These are phyloP conservation scores for Lordiphosa mommai DNA, from an alignment of 1,140 invertebrate species.

Conservation along the genomic window DNA sequence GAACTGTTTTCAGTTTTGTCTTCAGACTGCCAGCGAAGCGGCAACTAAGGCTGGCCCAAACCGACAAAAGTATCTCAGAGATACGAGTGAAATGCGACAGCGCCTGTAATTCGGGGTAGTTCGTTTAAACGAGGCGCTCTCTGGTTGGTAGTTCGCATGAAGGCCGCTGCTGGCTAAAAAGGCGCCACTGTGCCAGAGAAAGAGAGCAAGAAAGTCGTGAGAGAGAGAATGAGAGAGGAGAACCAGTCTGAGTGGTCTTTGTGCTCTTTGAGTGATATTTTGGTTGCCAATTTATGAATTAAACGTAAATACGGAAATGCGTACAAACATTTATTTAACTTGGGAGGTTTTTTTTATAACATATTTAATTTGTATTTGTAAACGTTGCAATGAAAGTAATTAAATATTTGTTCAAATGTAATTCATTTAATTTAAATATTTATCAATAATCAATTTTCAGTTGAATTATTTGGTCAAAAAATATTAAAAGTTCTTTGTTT, in stretches of 20 bases:
- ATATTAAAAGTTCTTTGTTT: too few relatives aligned
- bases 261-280: neutral
- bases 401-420: too few relatives aligned
- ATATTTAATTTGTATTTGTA: too few relatives aligned
- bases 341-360: neutral
- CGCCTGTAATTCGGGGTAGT: slow-evolving; percentile 12
- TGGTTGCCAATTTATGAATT: slow-evolving; percentile 21
- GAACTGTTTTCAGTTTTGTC: slow-evolving; percentile 52
- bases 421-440: too few relatives aligned
- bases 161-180: slow-evolving; percentile 19
- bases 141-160: slow-evolving; percentile 24
- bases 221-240: slow-evolving; percentile 12
- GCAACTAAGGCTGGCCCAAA: slow-evolving; percentile 15
- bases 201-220: slow-evolving; percentile 8
- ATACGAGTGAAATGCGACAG: slow-evolving; percentile 8
- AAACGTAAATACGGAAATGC: slow-evolving; percentile 34
- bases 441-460: too few relatives aligned
- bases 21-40: slow-evolving; percentile 9
- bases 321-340: slow-evolving; percentile 9
- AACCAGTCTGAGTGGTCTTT: slow-evolving; percentile 1
- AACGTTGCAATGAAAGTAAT: neutral
- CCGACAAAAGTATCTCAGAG: slow-evolving; percentile 21
- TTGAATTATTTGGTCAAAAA: too few relatives aligned
- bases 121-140: slow-evolving; percentile 7
- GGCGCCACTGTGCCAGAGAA: slow-evolving; percentile 40